phyloP scores from a whole-genome alignment of 2,888 invertebrate genomes.

The Nomada flava region DNA sequence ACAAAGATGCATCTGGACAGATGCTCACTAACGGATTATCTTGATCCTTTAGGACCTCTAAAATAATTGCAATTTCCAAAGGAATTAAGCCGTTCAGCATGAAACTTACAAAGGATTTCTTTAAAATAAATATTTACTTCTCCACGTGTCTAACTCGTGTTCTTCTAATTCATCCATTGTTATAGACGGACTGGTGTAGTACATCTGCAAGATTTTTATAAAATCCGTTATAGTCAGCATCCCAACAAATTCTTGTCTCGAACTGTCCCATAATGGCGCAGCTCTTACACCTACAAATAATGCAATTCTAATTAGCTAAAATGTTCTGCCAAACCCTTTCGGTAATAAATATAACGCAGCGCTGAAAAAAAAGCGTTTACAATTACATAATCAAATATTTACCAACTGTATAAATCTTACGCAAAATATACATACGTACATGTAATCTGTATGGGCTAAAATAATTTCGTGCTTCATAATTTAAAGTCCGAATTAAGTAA shows the following conservation, averaged over 20 bases:
- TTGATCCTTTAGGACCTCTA: constrained; percentile 94
- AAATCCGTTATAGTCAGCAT: constrained; percentile 99
- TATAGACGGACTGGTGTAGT: constrained; percentile 96
- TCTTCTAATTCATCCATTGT: constrained; percentile 99
- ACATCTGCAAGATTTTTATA: constrained; percentile 98
- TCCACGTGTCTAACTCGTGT: constrained; percentile 98
- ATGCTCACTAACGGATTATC: constrained; percentile 95
- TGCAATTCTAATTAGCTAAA: neutral
- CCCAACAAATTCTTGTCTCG: constrained; percentile 96
- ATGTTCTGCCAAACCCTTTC: too few species aligned
- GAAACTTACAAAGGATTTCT: neutral
- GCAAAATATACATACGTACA: neutral
- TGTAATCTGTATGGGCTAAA: neutral
- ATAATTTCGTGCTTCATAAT: neutral
- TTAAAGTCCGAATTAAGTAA: neutral
- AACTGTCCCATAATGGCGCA: constrained; percentile 98
- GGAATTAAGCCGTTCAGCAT: neutral
- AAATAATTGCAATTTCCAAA: constrained; percentile 17
- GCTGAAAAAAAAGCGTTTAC: neutral
- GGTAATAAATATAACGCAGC: neutral
- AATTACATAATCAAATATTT: neutral
- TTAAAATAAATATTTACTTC: constrained; percentile 87
- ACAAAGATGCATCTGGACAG: constrained; percentile 95
- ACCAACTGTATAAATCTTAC: neutral
- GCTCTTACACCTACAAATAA: constrained; percentile 93